phyloP scores from a whole-genome alignment of 2,113 vertebrate genomes.

The Mormyrus iriodes region DNA sequence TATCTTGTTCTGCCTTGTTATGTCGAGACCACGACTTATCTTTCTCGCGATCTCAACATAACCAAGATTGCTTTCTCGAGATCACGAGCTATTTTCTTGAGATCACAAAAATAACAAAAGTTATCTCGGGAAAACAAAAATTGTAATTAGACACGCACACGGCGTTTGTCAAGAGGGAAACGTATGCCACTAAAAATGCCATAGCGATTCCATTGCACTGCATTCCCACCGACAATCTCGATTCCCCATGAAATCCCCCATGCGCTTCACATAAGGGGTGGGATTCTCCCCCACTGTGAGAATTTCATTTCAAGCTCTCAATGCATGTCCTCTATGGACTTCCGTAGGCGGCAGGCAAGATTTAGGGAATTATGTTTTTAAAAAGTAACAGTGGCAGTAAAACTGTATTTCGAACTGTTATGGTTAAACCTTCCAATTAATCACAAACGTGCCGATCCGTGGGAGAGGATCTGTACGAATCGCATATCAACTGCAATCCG shows the following conservation, averaged over 20 bases:
- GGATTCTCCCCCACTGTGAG: background rate
- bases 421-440: background rate
- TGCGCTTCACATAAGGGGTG: no score
- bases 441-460: background rate
- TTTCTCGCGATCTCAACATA: no score
- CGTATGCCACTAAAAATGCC: background rate
- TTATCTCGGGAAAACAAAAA: background rate
- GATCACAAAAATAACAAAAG: background rate
- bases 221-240: no score
- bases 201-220: no score
- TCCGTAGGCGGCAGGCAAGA: no score
- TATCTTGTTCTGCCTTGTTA: no score
- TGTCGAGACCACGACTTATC: no score
- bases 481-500: background rate
- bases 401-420: background rate
- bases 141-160: background rate
- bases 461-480: background rate
- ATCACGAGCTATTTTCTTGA: no score
- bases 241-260: no score
- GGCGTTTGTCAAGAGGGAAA: background rate
- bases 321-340: background rate
- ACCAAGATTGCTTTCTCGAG: no score
- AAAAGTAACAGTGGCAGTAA: background rate
- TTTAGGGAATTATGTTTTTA: no score
- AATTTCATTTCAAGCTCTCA: background rate